These are phyloP conservation scores for Elephantulus edwardii DNA, from an alignment of 2,113 vertebrate species.

Conservation along the genomic window DNA sequence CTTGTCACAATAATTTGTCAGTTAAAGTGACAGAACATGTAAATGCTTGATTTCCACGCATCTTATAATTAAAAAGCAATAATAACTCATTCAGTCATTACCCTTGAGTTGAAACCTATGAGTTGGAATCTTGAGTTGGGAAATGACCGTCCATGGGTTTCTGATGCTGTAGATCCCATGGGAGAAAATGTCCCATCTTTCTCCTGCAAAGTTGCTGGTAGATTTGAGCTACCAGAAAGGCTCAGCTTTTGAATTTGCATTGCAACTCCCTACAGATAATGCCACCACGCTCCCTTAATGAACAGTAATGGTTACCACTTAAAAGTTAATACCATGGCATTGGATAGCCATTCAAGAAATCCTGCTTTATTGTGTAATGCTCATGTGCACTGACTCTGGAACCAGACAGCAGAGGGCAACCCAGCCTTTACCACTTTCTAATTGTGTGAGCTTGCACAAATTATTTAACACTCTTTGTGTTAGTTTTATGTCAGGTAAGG, in stretches of 20 bases:
- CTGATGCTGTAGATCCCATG: too few species aligned
- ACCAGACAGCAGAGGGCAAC: neutral
- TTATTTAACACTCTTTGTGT: neutral
- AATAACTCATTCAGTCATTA: too few species aligned
- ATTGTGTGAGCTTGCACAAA: neutral
- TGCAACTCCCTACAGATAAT: too few species aligned
- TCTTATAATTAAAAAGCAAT: slow-evolving; percentile 26
- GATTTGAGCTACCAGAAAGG: too few species aligned
- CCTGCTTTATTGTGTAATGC: neutral
- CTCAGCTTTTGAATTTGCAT: too few species aligned
- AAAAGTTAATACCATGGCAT: neutral
- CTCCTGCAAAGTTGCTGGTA: too few species aligned
- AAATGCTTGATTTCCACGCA: neutral
- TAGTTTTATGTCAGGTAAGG: slow-evolving; percentile 7
- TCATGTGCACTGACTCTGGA: neutral
- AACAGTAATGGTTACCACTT: neutral
- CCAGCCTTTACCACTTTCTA: neutral
- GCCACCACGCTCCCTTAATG: too few species aligned
- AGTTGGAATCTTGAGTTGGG: too few species aligned
- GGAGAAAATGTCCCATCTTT: too few species aligned
- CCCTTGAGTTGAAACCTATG: too few species aligned
- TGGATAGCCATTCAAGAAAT: neutral
- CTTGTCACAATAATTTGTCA: neutral
- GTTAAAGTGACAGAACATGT: neutral
- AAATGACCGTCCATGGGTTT: too few species aligned